Conservation (phyloP, 2,797 vertebrate species). For the Tinamus major region DNA sequence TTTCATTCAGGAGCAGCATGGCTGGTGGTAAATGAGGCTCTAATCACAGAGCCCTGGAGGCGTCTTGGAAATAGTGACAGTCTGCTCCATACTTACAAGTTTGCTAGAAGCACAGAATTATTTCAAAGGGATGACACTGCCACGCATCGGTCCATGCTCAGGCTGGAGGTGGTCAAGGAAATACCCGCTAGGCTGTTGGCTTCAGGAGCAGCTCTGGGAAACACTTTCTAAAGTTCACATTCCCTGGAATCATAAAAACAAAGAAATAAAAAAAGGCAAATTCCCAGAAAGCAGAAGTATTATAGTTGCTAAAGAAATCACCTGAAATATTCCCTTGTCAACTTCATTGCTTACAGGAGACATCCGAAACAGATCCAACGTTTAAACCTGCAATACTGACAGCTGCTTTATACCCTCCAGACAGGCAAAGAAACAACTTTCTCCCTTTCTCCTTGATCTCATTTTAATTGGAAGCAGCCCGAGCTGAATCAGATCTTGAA, state of each 20-base stretch:
- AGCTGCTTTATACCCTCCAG: not conserved
- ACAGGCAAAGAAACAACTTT: not conserved
- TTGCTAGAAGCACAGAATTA: not conserved
- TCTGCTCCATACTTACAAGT: not conserved
- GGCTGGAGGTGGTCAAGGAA: not conserved
- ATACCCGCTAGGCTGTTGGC: not conserved
- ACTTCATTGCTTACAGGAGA: not conserved
- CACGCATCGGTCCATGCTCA: not conserved
- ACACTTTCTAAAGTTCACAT: not conserved
- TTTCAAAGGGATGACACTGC: not conserved
- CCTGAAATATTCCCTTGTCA: not conserved
- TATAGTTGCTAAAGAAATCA: not conserved
- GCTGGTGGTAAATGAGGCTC: too few relatives aligned
- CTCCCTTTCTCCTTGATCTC: constrained; percentile 33
- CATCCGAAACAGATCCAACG: not conserved
- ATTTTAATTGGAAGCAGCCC: not conserved
- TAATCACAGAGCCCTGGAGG: not conserved
- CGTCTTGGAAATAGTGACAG: not conserved
- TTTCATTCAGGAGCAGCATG: not conserved
- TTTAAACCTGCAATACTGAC: not conserved
- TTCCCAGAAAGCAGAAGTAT: not conserved
- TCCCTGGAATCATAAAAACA: not conserved
- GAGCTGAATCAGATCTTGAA: not conserved
- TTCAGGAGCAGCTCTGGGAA: not conserved
- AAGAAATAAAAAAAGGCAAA: not conserved